Percentiles rank a stretch among this genome's conserved stretches.
phyloP scores from a whole-genome alignment of 1,140 invertebrate genomes.

The Ceratina australensis region DNA sequence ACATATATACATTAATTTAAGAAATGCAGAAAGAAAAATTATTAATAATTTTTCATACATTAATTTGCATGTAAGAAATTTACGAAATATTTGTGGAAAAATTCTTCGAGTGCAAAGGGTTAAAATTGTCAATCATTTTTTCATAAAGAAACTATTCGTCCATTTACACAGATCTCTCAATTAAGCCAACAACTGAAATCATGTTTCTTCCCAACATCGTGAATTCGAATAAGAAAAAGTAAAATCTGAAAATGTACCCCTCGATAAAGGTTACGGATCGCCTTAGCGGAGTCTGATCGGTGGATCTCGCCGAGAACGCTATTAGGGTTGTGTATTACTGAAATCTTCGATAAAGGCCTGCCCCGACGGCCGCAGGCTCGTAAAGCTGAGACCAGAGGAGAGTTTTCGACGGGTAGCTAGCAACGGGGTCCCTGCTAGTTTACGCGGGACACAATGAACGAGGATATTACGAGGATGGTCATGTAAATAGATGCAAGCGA shows the following conservation, averaged over 20 bases:
- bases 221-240: too few species aligned
- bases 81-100: too few species aligned
- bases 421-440: slow-evolving; percentile 23
- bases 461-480: slow-evolving; percentile 40
- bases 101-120: too few species aligned
- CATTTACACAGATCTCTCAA: too few species aligned
- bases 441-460: slow-evolving; percentile 53
- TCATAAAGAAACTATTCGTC: too few species aligned
- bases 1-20: too few species aligned
- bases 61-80: too few species aligned
- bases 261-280: slow-evolving; percentile 3
- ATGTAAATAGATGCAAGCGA: slow-evolving; percentile 9
- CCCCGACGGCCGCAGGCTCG: background rate
- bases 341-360: slow-evolving; percentile 51
- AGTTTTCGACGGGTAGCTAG: background rate
- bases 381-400: background rate
- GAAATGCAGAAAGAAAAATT: too few species aligned
- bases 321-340: slow-evolving; percentile 14
- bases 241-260: slow-evolving; percentile 10
- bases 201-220: too few species aligned
- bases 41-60: too few species aligned
- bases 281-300: slow-evolving; percentile 26
- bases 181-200: too few species aligned
- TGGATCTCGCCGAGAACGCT: slow-evolving; percentile 4
- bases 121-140: too few species aligned